A percentile compares a stretch with the other conserved stretches of the same genome.
These are phyloP conservation scores for Halcyon chelicuti DNA, from an alignment of 2,797 vertebrate genomes.

Conservation along the genomic window DNA sequence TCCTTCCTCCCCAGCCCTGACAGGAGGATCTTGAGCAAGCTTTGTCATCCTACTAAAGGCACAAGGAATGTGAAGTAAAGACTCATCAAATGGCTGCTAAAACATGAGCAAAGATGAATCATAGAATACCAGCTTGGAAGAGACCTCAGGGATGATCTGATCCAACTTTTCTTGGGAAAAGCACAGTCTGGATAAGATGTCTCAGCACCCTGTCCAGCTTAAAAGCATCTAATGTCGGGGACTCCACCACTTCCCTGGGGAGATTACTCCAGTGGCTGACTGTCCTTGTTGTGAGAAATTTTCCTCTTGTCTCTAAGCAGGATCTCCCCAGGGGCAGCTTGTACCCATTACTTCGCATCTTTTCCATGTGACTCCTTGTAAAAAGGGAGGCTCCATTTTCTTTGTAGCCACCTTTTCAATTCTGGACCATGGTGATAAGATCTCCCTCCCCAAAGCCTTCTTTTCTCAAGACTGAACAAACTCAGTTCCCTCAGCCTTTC, in stretches of 20 bases:
- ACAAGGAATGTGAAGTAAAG: neutral
- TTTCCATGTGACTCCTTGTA: neutral
- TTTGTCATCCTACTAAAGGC: neutral
- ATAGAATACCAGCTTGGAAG: neutral
- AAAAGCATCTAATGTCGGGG: neutral
- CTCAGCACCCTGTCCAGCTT: neutral
- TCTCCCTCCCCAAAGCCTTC: neutral
- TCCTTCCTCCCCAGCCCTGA: neutral
- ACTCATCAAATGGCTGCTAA: constrained; percentile 1
- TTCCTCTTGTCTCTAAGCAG: too few species aligned
- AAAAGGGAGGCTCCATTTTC: neutral
- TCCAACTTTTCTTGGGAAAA: neutral
- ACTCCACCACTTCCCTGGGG: neutral
- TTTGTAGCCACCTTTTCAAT: neutral
- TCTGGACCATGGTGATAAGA: neutral
- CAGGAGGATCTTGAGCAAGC: neutral
- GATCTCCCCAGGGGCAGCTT: too few species aligned
- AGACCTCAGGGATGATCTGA: neutral
- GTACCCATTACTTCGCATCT: neutral
- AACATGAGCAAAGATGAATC: neutral
- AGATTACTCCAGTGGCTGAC: neutral
- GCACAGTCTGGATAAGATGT: neutral
- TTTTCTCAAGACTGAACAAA: too few species aligned
- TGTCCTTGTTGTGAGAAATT: neutral
- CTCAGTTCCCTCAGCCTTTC: too few species aligned